A percentile compares a stretch with the other conserved stretches of the same genome.
These are phyloP conservation scores for Megaptera novaeangliae DNA, from an alignment of 2,113 vertebrate genomes.

Conservation along the genomic window DNA sequence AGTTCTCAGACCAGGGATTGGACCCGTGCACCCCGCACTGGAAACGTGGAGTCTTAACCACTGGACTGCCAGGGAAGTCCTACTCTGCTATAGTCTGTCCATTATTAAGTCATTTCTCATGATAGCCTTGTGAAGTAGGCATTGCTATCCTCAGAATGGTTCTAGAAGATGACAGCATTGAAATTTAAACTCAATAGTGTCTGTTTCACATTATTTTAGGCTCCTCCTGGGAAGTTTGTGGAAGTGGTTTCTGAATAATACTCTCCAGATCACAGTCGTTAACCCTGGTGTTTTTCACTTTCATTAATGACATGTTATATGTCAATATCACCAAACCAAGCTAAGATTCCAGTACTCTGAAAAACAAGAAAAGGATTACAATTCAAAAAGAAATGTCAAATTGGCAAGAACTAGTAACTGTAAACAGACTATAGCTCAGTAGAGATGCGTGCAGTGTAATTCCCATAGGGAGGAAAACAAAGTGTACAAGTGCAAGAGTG, in stretches of 20 bases:
- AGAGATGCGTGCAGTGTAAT: neutral
- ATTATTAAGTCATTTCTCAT: neutral
- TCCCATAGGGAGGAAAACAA: neutral
- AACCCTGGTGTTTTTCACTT: neutral
- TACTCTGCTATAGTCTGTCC: neutral
- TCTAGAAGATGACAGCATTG: neutral
- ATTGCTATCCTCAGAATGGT: neutral
- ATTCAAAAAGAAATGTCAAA: neutral
- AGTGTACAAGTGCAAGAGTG: neutral
- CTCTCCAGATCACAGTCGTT: neutral
- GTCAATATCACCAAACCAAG: neutral
- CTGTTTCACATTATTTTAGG: neutral
- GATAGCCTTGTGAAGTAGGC: neutral
- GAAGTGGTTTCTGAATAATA: neutral
- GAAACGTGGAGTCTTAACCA: neutral
- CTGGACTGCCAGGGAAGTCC: neutral
- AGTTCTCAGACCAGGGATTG: neutral
- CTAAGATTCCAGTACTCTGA: neutral
- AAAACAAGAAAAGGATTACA: neutral
- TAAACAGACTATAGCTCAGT: neutral
- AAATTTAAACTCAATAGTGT: neutral
- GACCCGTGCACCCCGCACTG: rapidly evolving
- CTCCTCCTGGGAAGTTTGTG: neutral
- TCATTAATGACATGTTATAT: neutral
- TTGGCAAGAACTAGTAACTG: neutral